Base-by-base conservation (phyloP, 2,797 vertebrate species). In the Orientallactaga sibirica region DNA sequence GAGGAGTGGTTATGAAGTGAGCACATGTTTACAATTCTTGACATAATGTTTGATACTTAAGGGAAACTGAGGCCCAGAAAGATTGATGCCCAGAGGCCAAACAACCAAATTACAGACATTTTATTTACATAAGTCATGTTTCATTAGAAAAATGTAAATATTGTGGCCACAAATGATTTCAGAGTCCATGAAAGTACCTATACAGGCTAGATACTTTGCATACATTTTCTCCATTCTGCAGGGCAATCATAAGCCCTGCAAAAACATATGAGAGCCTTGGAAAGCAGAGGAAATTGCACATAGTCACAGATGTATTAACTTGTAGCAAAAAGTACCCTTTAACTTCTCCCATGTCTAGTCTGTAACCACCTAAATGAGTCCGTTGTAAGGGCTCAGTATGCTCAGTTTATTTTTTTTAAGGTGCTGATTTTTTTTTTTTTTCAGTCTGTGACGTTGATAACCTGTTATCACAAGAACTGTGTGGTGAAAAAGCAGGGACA, bases 131-230 rank as follows among this genome's bases (percentile, higher is more conserved):
- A 66, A 64, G 2, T 41, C 73, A 58, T 84, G 77, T 33, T 89
- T 29, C 90, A 11, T 92, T 91, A 94, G 88, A 73, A 29, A 92
- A 29, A 86, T 84, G 11, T 62, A 87, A 92, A 82, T 58, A 86
- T 62, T 89, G 15, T 85, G 25, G 29, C 52, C 92, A 88, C 61
- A 92, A 94, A 94, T 64, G 22, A 5, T 87, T 92, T 14, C 6
- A 33, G 22, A 27, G 48, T 87, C 22, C 2, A 22, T 79, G 62
- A 70, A 82, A 78, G 29, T 85, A 68, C 0, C n/a, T 74, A 74
- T 16, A 55, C 52, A 37, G 58, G 3, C 6, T 68, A 67, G 29
- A 58, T 86, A 81, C 29, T 77, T 76, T 70, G 15, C 24, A 92
- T 48, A 33, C 8, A 62, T 86, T 81, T 88, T 92, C 7, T 83